Evolutionary conservation across 2,113 vertebrate species (phyloP), one percentile per base, ranked within the genome.

Genomic region (Dipodomys stephensi): DNA sequence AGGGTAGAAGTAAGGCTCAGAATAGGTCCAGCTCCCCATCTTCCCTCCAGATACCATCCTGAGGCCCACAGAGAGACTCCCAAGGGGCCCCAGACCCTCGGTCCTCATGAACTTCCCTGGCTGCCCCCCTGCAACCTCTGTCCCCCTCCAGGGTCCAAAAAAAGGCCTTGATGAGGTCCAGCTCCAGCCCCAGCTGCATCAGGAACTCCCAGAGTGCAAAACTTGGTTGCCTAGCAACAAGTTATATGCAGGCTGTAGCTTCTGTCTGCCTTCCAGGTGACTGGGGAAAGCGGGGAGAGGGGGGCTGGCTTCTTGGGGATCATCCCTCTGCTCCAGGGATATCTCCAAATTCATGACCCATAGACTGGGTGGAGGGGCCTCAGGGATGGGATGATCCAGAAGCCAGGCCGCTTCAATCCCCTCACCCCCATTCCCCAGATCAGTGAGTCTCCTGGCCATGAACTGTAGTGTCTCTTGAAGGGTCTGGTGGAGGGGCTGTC

Each of bases 171-270:
- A 72, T 1, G 32, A 32, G 69, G 12, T 49, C 32, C 7, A 53
- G 30, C 64, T 18, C 73, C 82, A 39, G 80, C 71, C 39, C 39
- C 44, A 10, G 1, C 0, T 27, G 35, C 27, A 11, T 22, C 8
- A 20, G 53, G 27, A 77, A 87, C 30, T 39, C 30, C 53, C 13
- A 20, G 80, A n/a, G 82, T 6, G 0, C 46, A 32, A 23, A 79
- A 73, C 71, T 85, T 27, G 15, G 90, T 46, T 88, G 79, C 86
- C 60, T 83, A 88, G 94, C 79, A 89, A 90, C 22, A 19, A 10
- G 35, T 13, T 30, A 27, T 30, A 7, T 28, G 85, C 35, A 32
- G 57, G 28, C 32, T 79, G 79, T 72, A 80, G 60, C 46, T 57
- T 57, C 53, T 7, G 0, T 62, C 73, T 23, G 19, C 64, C 62